phyloP scores from a whole-genome alignment of 2,888 invertebrate genomes.

The Dynastes hyllus region DNA sequence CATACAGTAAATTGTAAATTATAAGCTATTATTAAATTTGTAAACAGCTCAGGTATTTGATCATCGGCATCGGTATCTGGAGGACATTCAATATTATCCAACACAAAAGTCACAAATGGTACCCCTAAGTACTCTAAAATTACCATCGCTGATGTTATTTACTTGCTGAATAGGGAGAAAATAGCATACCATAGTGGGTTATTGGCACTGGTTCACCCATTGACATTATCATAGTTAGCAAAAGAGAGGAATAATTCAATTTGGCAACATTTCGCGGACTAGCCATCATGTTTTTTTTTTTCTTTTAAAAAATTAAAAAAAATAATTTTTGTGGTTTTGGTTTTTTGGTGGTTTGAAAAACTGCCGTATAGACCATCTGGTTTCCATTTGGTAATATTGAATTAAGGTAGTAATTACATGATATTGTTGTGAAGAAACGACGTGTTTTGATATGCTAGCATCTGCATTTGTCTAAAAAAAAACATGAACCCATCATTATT shows the following conservation, averaged over 20 bases:
- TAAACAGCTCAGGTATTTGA: constrained; percentile 87
- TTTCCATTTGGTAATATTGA: constrained; percentile 97
- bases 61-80: constrained; percentile 88
- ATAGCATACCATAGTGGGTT: constrained; percentile 85
- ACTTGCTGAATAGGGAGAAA: background rate
- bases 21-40: constrained; percentile 89
- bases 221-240: constrained; percentile 91
- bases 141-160: background rate
- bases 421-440: constrained; percentile 88
- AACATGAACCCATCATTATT: background rate
- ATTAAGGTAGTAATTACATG: constrained; percentile 88
- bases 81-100: constrained; percentile 87
- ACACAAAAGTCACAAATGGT: constrained; percentile 85
- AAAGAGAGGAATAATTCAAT: constrained; percentile 86
- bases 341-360: no score
- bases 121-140: constrained; percentile 87
- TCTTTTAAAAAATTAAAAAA: no score
- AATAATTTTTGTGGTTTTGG: no score
- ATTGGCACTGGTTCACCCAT: constrained; percentile 93
- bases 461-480: constrained; percentile 90
- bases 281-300: constrained; percentile 86
- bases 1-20: constrained; percentile 87
- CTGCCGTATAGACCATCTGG: constrained; percentile 88
- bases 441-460: constrained; percentile 88
- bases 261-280: constrained; percentile 86